These are phyloP conservation scores for Pecten maximus DNA, from an alignment of 2,888 invertebrate genomes.

Conservation along the genomic window DNA sequence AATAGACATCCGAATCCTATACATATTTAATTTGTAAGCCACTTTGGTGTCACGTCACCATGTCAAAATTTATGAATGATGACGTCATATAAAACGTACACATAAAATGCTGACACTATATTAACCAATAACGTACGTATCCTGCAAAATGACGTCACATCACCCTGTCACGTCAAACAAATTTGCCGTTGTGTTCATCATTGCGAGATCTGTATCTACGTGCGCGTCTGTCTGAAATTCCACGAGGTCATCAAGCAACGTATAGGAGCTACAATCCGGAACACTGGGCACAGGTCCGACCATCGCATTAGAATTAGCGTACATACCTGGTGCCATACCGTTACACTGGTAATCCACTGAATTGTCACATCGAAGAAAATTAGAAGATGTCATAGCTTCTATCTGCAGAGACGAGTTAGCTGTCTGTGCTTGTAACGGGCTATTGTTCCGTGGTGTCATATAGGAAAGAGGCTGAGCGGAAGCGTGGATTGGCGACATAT, in stretches of 20 bases:
- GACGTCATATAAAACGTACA: too few relatives aligned
- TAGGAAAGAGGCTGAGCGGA: constrained; percentile 42
- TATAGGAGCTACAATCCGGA: constrained; percentile 63
- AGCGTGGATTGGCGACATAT: neutral
- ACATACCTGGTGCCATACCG: constrained; percentile 40
- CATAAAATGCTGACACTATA: too few relatives aligned
- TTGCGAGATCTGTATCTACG: constrained; percentile 48
- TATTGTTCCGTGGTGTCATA: constrained; percentile 59
- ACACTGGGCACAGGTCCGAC: constrained; percentile 26
- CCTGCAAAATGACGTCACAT: neutral
- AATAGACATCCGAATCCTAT: neutral
- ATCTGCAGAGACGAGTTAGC: constrained; percentile 63
- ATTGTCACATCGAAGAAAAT: constrained; percentile 65
- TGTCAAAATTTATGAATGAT: neutral
- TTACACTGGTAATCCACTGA: constrained; percentile 58
- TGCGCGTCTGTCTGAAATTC: constrained; percentile 62
- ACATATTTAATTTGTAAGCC: neutral
- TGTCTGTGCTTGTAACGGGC: constrained; percentile 65
- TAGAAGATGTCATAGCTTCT: constrained; percentile 67
- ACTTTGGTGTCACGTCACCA: neutral
- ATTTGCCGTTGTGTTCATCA: constrained; percentile 40
- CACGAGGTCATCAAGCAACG: constrained; percentile 64
- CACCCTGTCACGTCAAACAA: constrained; percentile 47
- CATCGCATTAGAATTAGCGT: neutral
- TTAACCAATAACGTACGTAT: neutral